A percentile compares a stretch with the other conserved stretches of the same genome.
Evolutionary conservation across 2,797 vertebrate genomes (phyloP).

Genomic region (Sebastes reedi): DNA sequence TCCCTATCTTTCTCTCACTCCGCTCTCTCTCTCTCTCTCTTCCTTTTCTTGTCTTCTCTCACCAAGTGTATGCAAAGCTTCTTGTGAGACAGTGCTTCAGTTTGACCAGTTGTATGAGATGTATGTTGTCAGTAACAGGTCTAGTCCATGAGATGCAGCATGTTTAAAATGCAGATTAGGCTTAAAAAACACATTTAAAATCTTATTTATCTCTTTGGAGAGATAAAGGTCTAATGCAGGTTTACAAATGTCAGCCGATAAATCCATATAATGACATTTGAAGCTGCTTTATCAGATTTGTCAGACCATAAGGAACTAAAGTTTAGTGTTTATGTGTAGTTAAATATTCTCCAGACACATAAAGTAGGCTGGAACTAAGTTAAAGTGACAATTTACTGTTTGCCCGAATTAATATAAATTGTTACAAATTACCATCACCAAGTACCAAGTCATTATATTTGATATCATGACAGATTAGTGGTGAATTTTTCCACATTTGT

Average conservation of each 20-base stretch:
- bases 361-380: neutral
- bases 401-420: neutral
- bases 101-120: conserved; percentile 57
- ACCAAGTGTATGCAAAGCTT: conserved; percentile 72
- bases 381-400: neutral
- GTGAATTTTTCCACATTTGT: neutral
- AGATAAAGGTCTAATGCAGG: neutral
- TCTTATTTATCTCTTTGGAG: neutral
- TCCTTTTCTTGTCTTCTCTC: conserved; percentile 73
- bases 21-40: conserved; percentile 70
- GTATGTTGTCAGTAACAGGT: conserved; percentile 37
- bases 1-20: conserved; percentile 90
- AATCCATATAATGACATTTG: neutral
- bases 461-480: neutral
- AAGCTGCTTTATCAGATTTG: neutral
- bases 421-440: neutral
- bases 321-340: neutral
- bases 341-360: neutral
- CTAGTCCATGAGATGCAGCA: conserved; percentile 26
- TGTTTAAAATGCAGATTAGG: conserved; percentile 11
- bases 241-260: neutral
- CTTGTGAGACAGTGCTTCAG: conserved; percentile 61
- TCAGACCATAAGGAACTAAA: neutral
- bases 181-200: neutral
- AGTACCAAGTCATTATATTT: neutral